Evolutionary conservation across 1,140 invertebrate genomes (phyloP).

Genomic region (Bombus affinis): DNA sequence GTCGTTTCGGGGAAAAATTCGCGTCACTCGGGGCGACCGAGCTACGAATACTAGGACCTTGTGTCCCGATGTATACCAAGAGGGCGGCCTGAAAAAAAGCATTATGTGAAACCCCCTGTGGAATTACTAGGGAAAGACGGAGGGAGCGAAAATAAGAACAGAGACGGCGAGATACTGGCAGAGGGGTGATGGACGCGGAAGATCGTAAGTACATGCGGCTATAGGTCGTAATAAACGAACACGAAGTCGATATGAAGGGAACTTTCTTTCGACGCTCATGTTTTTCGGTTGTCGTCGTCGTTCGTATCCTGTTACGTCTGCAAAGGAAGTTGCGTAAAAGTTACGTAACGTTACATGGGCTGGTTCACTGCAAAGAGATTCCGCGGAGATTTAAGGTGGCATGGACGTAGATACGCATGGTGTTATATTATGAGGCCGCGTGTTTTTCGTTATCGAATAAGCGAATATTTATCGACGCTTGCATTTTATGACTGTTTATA

Average conservation of each 20-base stretch:
- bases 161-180: background rate
- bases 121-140: conserved; percentile 53
- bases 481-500: conserved; percentile 7
- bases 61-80: conserved; percentile 9
- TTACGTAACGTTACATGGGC: conserved; percentile 18
- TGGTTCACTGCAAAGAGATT: background rate
- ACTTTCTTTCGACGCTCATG: conserved; percentile 33
- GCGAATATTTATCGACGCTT: conserved; percentile 1
- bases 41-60: conserved; percentile 38
- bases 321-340: conserved; percentile 43
- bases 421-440: background rate
- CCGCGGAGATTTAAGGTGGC: conserved; percentile 13
- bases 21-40: conserved; percentile 58
- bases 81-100: conserved; percentile 59
- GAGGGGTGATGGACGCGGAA: conserved; percentile 9
- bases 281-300: conserved; percentile 14
- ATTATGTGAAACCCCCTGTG: conserved; percentile 60
- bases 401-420: background rate
- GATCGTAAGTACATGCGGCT: conserved; percentile 52
- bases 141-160: background rate
- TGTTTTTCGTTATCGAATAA: conserved; percentile 5
- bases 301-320: conserved; percentile 15
- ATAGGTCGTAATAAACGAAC: conserved; percentile 39
- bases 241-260: conserved; percentile 29
- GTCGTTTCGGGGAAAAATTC: conserved; percentile 69